Percentiles rank a stretch among this genome's conserved stretches.
phyloP scores from a whole-genome alignment of 2,797 vertebrate genomes.

The Rhadinocentrus ornatus region DNA sequence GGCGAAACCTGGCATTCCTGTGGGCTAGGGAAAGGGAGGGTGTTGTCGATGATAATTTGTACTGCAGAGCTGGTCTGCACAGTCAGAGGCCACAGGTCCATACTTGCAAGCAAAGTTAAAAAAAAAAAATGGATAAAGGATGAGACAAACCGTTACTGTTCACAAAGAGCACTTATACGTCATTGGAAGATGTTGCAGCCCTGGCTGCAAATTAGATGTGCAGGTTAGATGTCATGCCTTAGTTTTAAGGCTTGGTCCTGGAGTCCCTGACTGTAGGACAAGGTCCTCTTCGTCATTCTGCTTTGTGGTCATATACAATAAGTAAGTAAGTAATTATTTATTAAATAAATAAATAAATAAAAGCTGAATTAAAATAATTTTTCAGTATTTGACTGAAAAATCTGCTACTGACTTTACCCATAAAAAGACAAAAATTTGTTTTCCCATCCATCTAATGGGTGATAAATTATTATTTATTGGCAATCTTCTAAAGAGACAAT shows the following conservation, averaged over 20 bases:
- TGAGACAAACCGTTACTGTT: slow-evolving; percentile 65
- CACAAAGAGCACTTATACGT: slow-evolving; percentile 39
- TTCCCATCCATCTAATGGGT: not conserved
- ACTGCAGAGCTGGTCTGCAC: slow-evolving; percentile 78
- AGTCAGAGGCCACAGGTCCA: slow-evolving; percentile 76
- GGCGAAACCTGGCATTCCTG: slow-evolving; percentile 85
- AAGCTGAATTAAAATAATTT: too few species aligned
- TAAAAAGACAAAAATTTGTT: too few species aligned
- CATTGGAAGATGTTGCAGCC: slow-evolving; percentile 29
- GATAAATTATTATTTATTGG: not conserved
- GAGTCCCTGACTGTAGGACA: not conserved
- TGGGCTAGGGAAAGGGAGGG: slow-evolving; percentile 70
- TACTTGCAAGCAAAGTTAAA: slow-evolving; percentile 60
- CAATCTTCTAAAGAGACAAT: not conserved
- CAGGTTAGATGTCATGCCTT: not conserved
- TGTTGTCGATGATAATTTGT: slow-evolving; percentile 70
- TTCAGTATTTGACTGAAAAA: too few species aligned
- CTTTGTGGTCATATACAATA: not conserved
- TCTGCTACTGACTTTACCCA: too few species aligned
- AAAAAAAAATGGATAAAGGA: slow-evolving; percentile 26
- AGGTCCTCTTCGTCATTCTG: not conserved
- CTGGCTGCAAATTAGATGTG: not conserved
- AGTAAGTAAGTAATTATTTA: too few species aligned
- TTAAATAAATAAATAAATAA: not conserved
- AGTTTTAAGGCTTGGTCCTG: not conserved